Conservation (phyloP, 2,797 vertebrate species). For the Centroberyx gerrardi region DNA sequence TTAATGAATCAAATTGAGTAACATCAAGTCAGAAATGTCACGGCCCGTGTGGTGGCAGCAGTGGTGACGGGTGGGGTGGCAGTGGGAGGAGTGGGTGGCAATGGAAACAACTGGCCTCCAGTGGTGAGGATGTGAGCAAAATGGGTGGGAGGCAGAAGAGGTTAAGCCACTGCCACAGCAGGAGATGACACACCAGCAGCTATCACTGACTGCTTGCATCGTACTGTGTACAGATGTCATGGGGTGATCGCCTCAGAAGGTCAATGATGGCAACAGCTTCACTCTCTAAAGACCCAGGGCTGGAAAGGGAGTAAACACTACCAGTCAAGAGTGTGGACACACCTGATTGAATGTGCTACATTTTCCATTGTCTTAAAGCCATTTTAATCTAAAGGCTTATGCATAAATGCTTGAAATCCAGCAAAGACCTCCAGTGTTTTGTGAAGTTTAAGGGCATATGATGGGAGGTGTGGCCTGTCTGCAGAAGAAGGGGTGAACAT, state of each 20-base stretch:
- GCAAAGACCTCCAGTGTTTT: not conserved
- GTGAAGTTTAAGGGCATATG: not conserved
- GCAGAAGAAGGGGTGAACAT: not conserved
- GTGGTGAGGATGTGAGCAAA: conserved; percentile 18
- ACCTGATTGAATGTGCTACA: too few species aligned
- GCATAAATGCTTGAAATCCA: not conserved
- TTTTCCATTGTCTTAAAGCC: too few species aligned
- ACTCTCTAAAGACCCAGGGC: not conserved
- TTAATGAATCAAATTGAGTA: not conserved
- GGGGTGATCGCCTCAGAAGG: not conserved
- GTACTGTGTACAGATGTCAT: conserved; percentile 37
- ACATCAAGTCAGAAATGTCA: conserved; percentile 1
- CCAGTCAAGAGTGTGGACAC: too few species aligned
- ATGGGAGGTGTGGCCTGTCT: not conserved
- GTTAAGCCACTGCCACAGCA: not conserved
- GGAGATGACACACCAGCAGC: conserved; percentile 11
- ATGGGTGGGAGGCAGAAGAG: not conserved
- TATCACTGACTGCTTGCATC: not conserved
- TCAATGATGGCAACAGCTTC: conserved; percentile 10
- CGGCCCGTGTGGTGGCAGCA: not conserved
- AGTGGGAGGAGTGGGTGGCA: conserved; percentile 46
- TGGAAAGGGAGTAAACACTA: too few species aligned
- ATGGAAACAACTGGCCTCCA: conserved; percentile 37
- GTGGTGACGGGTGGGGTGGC: conserved; percentile 14
- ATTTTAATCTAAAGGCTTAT: too few species aligned